Base-by-base conservation (phyloP, 2,888 invertebrate genomes). In the Mesoligia furuncula region DNA sequence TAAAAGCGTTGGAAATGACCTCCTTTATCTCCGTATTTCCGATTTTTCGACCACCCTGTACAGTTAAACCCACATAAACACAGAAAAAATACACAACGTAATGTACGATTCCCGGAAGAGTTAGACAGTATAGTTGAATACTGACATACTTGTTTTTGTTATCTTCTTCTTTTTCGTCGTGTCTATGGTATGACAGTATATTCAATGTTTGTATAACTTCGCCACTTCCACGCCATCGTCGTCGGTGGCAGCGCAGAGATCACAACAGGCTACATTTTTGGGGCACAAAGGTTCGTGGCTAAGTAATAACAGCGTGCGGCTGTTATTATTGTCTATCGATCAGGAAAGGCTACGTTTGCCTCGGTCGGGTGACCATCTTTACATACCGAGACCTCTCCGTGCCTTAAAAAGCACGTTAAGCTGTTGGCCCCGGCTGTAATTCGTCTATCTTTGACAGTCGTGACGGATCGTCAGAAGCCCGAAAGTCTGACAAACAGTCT, bases 51-150 rank as follows among this genome's bases (percentile, higher is more conserved):
- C 36, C 36, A 36, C 36, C 7, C 36, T 36, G 36, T 36, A 36
- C 0, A 59, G 42, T 81, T 51, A 70, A 67, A 71, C 70, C 57
- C n/a, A 82, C 61, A 61, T 73, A 74, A 48, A 73, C 45, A 81
- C 17, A 80, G 36, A 73, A 81, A 68, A 80, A 77, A 45, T 39
- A 66, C 20, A 45, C 45, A 61, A 45, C 24, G 48, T 36, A 65
- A 24, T n/a, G 15, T 45, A 57, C 20, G 6, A 27, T 45, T 65
- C 64, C 64, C 39, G 57, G 39, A 81, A 75, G 81, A 65, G 24
- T n/a, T 48, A 17, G 9, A 57, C 7, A 7, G 13, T 54, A 24
- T 11, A 54, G 24, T 24, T 54, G 54, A 54, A 54, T 24, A 54
- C 24, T 15, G 45, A 11, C 15, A 45, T 45, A 15, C 15, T 45